Percentiles rank a stretch among this genome's conserved stretches.
These are phyloP conservation scores for Drosophila rubida DNA, from an alignment of 2,888 invertebrate species.

Conservation along the genomic window DNA sequence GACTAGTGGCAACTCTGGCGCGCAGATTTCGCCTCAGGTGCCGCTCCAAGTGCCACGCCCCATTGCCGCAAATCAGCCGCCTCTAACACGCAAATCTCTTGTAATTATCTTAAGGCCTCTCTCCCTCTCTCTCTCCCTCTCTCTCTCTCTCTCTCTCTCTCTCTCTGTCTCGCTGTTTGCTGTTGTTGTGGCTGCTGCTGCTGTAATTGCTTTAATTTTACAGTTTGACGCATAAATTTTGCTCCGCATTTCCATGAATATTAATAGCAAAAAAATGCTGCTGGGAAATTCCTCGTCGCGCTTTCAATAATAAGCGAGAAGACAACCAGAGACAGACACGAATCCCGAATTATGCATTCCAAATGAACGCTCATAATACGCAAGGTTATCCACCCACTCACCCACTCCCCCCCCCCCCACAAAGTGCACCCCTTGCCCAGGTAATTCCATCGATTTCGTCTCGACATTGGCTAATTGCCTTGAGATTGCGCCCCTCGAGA, in stretches of 20 bases:
- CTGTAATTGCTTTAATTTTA: conserved; percentile 65
- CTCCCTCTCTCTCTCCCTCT: not conserved
- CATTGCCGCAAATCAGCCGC: conserved; percentile 23
- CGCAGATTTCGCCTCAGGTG: conserved; percentile 21
- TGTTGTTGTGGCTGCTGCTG: conserved; percentile 17
- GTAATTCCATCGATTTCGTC: conserved; percentile 15
- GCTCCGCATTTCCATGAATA: conserved; percentile 58
- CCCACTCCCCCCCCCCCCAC: no score
- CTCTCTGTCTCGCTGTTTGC: not conserved
- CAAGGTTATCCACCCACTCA: not conserved
- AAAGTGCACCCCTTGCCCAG: not conserved
- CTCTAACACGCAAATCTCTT: conserved; percentile 54
- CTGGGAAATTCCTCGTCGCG: conserved; percentile 29
- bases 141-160: not conserved
- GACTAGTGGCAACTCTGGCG: conserved; percentile 2
- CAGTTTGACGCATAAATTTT: conserved; percentile 65
- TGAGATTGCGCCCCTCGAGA: not conserved
- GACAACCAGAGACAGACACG: conserved; percentile 29
- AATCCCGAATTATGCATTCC: conserved; percentile 35
- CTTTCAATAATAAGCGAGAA: conserved; percentile 42
- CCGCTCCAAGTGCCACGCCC: conserved; percentile 23
- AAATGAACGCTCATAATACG: conserved; percentile 19
- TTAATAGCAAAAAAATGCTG: conserved; percentile 48
- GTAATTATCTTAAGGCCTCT: conserved; percentile 48
- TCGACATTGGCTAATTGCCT: conserved; percentile 12